Evolutionary conservation across 2,113 vertebrate species (phyloP), one percentile per base, ranked within the genome.

Genomic region (Sakesphorus luctuosus): DNA sequence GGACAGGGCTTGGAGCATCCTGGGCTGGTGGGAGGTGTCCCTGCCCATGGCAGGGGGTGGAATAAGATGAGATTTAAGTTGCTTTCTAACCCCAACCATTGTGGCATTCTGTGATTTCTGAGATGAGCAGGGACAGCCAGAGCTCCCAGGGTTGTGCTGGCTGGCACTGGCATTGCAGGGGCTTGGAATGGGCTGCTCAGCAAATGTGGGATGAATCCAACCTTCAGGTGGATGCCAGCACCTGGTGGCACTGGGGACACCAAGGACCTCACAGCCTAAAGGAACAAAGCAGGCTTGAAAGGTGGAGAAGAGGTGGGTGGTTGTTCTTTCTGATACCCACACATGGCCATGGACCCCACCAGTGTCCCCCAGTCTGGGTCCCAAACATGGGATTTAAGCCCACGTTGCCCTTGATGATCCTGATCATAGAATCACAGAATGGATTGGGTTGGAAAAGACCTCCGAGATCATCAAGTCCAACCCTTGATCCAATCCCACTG

Each of bases 11-110:
- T 19, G 68, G 78, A 89, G 24, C 53, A 7, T 0, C 46, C 38
- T 40, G 53, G 61, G 11, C 0, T 0, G 17, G 52, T 46, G 69
- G 52, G 0, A 53, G 12, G 5, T n/a, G 67, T 23, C 50, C 52
- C 44, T 61, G 28, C 10, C 31, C 28, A 2, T 11, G 77, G 44
- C 43, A 73, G 31, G 13, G 44, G 7, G 13, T 10, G 36, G 44
- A 0, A 24, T 1, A 0, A 5, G 23, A n/a, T n/a, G 52, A 2
- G 4, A 3, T 89, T 38, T 24, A n/a, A 33, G 5, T 1, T 38
- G 36, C 13, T 13, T 83, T 40, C 24, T n/a, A 20, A 31, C 29
- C 13, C 55, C 61, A 75, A n/a, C 4, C 47, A 15, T 46, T 20
- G 18, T 19, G n/a, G 38, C 18, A 38, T 36, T 61, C 38, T n/a